Conservation (phyloP, 2,113 vertebrate species). For the Callionymus lyra region DNA sequence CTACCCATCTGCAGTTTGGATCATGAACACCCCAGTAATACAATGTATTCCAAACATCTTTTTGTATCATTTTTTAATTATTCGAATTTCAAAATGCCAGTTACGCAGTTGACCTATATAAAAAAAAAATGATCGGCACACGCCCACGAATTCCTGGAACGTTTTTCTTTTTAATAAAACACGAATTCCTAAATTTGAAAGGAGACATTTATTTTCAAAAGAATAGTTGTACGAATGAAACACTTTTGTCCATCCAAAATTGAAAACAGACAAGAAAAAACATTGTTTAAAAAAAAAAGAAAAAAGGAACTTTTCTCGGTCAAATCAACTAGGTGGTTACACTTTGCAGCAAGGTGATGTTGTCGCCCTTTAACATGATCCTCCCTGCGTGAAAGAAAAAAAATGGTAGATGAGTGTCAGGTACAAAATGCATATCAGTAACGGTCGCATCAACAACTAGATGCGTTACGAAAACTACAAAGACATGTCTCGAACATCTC, state of each 20-base stretch:
- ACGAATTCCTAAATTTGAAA: constrained; percentile 9
- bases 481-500: too few relatives aligned
- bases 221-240: constrained; percentile 12
- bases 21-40: too few relatives aligned
- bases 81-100: too few relatives aligned
- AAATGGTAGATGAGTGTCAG: neutral
- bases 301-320: constrained; percentile 2
- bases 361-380: constrained; percentile 97
- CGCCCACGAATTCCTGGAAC: constrained; percentile 2
- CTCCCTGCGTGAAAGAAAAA: constrained; percentile 72
- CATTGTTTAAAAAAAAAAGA: constrained; percentile 6
- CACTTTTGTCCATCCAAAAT: constrained; percentile 16
- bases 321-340: constrained; percentile 70
- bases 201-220: constrained; percentile 45
- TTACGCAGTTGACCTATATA: too few relatives aligned
- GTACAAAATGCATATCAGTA: too few relatives aligned
- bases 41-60: too few relatives aligned
- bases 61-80: too few relatives aligned
- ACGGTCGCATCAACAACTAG: too few relatives aligned
- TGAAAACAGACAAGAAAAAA: constrained; percentile 17
- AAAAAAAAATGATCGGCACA: too few relatives aligned
- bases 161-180: neutral
- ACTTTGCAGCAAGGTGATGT: constrained; percentile 94
- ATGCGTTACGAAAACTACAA: too few relatives aligned
- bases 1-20: too few relatives aligned